Evolutionary conservation across 2,113 vertebrate genomes (phyloP).

Genomic region (Hippopotamus amphibius): DNA sequence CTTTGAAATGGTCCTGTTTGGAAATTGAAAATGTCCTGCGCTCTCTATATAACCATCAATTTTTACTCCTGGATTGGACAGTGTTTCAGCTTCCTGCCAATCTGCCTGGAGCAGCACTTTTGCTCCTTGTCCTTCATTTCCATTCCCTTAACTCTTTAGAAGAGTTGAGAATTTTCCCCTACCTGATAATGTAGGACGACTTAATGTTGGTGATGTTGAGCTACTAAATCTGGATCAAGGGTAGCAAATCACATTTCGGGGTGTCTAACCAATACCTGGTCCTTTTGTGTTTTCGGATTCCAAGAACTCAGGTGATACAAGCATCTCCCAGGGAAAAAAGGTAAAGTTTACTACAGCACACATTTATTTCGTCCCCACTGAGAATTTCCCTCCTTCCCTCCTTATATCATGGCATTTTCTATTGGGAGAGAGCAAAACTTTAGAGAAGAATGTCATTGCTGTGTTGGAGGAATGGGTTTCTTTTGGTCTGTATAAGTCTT

Average conservation of each 20-base stretch:
- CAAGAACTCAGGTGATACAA: neutral
- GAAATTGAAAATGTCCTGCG: constrained; percentile 2
- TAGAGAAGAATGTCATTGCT: neutral
- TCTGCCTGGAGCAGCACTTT: neutral
- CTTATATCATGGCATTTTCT: neutral
- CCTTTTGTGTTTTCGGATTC: neutral
- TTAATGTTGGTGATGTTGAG: neutral
- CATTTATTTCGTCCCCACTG: neutral
- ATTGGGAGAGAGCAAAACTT: neutral
- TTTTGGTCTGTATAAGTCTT: neutral
- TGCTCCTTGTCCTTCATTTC: neutral
- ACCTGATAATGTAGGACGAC: neutral
- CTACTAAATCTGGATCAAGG: neutral
- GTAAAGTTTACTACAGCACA: neutral
- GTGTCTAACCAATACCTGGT: neutral
- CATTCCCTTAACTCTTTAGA: neutral
- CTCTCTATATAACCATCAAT: neutral
- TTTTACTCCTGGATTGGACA: neutral
- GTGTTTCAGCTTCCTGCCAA: neutral
- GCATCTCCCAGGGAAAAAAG: neutral
- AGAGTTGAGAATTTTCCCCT: neutral
- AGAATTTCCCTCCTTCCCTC: neutral
- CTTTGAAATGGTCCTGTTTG: neutral
- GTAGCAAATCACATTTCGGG: neutral
- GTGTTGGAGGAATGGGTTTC: neutral